Conservation (phyloP, 1,140 invertebrate genomes). For the Bombus vancouverensis region DNA sequence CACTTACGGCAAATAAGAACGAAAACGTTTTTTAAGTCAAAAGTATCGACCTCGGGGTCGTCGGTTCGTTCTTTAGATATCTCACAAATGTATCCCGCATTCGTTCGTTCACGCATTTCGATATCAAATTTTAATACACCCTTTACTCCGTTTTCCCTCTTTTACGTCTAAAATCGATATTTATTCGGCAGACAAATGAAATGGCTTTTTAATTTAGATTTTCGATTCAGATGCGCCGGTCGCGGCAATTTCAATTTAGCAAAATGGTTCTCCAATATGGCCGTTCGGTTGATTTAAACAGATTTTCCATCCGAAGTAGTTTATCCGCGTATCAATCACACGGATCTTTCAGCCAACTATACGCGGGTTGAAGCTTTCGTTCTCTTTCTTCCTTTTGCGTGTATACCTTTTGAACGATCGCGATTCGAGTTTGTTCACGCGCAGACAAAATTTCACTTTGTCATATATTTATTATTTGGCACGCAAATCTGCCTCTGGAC, state of each 20-base stretch:
- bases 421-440: not conserved
- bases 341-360: not conserved
- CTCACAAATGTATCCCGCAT: too few species aligned
- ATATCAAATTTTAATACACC: not conserved
- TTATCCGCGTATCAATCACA: not conserved
- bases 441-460: not conserved
- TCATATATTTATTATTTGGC: constrained; percentile 11
- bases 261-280: not conserved
- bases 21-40: not conserved
- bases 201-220: not conserved
- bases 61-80: too few species aligned
- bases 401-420: not conserved
- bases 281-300: not conserved
- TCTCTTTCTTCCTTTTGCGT: not conserved
- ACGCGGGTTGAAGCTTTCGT: not conserved
- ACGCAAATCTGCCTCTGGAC: too few species aligned
- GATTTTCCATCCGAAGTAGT: not conserved
- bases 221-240: not conserved
- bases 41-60: not conserved
- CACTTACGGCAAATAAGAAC: too few species aligned
- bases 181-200: not conserved
- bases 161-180: not conserved
- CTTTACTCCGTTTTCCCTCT: not conserved
- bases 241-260: not conserved
- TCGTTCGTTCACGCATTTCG: not conserved